Percentiles rank a stretch among this genome's conserved stretches.
Conservation (phyloP, 2,888 invertebrate species). For the Dorcus hopei region DNA sequence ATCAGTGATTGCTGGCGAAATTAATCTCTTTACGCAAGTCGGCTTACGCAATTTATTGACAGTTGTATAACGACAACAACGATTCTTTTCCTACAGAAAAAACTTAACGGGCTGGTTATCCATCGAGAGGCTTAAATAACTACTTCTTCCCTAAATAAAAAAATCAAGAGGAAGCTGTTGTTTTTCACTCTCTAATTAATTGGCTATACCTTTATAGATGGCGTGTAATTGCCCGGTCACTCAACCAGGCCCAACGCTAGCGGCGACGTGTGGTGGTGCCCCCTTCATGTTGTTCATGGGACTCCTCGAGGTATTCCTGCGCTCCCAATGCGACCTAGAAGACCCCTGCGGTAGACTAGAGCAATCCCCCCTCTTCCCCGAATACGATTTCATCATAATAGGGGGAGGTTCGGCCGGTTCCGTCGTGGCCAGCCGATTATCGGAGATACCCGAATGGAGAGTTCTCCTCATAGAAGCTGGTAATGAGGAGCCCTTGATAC, state of each 20-base stretch:
- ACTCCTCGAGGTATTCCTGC: conserved; percentile 77
- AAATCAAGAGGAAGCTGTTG: background rate
- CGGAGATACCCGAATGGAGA: conserved; percentile 70
- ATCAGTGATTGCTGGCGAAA: no score
- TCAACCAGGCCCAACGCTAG: conserved; percentile 78
- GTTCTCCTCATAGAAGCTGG: conserved; percentile 74
- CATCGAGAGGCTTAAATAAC: no score
- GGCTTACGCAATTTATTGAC: no score
- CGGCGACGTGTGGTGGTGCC: conserved; percentile 79
- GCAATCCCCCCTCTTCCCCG: conserved; percentile 56
- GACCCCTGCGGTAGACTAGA: conserved; percentile 78
- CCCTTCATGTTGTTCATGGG: conserved; percentile 90
- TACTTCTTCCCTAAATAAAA: background rate
- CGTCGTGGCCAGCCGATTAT: conserved; percentile 68
- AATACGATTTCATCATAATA: conserved; percentile 74
- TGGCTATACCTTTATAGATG: conserved; percentile 35
- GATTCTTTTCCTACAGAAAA: no score
- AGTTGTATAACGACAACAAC: no score
- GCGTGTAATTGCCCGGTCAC: conserved; percentile 79
- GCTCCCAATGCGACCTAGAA: conserved; percentile 83
- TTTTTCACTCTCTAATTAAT: background rate
- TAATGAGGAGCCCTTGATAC: conserved; percentile 26
- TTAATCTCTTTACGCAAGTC: no score
- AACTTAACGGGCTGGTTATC: no score
- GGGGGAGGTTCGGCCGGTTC: conserved; percentile 72